Conservation (phyloP, 2,797 vertebrate species). For the Pseudochaenichthys georgianus region DNA sequence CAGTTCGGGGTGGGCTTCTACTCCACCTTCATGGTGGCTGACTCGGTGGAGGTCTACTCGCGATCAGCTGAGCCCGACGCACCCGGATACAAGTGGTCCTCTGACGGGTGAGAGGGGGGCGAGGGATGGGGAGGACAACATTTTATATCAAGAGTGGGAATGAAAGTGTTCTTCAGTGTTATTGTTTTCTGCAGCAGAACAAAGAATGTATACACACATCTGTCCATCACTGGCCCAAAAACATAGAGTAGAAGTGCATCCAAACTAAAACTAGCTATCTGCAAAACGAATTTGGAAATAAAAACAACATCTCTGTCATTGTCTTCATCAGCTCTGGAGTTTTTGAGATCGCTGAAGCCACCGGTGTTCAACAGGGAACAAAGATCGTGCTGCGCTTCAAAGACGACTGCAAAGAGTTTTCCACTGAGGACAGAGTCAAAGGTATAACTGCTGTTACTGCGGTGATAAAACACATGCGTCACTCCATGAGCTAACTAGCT, state of each 20-base stretch:
- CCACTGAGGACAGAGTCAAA: conserved; percentile 91
- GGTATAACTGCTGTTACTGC: conserved; percentile 75
- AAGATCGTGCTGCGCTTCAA: conserved; percentile 96
- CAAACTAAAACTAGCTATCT: too few species aligned
- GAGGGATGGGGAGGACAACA: not conserved
- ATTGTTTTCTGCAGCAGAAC: not conserved
- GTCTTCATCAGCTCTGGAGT: conserved; percentile 88
- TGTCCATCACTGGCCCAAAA: not conserved
- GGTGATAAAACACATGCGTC: not conserved
- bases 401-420: conserved; percentile 94
- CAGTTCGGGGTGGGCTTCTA: conserved; percentile 99
- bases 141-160: not conserved
- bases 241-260: not conserved
- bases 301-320: not conserved
- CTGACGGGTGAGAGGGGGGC: conserved; percentile 90
- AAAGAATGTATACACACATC: not conserved
- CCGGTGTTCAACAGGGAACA: conserved; percentile 91
- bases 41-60: conserved; percentile 94
- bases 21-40: conserved; percentile 96
- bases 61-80: conserved; percentile 81
- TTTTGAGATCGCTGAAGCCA: conserved; percentile 94
- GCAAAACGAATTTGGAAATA: too few species aligned
- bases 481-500: not conserved
- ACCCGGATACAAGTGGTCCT: conserved; percentile 93
- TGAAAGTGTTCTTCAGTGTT: not conserved